phyloP scores from a whole-genome alignment of 2,113 vertebrate genomes.

The Pelmatolapia mariae region DNA sequence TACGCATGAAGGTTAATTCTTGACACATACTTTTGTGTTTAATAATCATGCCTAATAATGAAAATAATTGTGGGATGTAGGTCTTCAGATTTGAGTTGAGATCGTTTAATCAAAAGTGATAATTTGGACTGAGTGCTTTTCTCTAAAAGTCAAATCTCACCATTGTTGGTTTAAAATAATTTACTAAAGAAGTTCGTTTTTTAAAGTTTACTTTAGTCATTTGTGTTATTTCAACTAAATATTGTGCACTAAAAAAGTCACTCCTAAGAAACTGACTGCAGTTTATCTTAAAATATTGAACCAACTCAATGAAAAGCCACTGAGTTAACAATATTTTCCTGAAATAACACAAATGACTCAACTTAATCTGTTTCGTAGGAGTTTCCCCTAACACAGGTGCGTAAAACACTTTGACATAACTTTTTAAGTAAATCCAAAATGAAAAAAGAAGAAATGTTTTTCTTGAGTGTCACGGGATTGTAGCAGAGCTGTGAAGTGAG shows the following conservation, averaged over 20 bases:
- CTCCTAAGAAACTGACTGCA: neutral
- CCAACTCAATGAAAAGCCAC: neutral
- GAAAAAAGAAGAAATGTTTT: neutral
- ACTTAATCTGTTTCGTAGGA: neutral
- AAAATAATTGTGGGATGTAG: neutral
- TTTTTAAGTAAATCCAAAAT: neutral
- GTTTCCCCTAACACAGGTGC: neutral
- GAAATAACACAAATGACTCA: neutral
- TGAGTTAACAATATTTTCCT: neutral
- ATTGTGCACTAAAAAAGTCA: neutral
- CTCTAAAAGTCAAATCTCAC: neutral
- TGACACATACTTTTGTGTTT: neutral
- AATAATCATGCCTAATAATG: neutral
- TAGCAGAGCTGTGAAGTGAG: neutral
- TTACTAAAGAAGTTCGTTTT: accelerated
- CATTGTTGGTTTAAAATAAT: neutral
- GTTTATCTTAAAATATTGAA: neutral
- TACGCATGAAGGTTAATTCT: neutral
- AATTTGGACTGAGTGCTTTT: neutral
- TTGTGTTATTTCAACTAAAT: neutral
- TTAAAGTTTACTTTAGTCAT: neutral
- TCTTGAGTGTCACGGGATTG: neutral
- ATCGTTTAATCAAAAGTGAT: neutral
- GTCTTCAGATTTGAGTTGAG: neutral
- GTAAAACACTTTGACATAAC: neutral